A percentile compares a stretch with the other conserved stretches of the same genome.
phyloP scores from a whole-genome alignment of 2,888 invertebrate species.

The Polymixis flavicincta region DNA sequence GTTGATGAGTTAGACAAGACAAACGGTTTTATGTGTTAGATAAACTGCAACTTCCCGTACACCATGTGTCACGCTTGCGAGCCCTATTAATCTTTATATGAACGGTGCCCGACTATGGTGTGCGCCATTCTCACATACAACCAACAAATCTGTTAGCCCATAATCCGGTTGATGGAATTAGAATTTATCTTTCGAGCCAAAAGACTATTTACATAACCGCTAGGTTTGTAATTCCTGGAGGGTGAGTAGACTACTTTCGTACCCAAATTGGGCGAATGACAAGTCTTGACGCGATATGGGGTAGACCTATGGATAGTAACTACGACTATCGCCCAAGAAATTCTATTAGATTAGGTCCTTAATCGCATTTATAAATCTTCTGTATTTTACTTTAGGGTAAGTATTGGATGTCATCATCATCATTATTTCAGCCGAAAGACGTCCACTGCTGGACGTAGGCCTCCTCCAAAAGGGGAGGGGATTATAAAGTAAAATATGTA shows the following conservation, averaged over 20 bases:
- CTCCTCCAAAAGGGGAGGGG: no score
- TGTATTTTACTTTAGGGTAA: background rate
- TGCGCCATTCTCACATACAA: conserved; percentile 39
- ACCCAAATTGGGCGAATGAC: conserved; percentile 32
- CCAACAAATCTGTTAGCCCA: conserved; percentile 53
- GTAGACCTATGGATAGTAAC: conserved; percentile 2
- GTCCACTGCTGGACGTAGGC: no score
- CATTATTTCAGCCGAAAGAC: no score
- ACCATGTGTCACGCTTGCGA: conserved; percentile 59
- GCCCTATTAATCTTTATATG: conserved; percentile 66
- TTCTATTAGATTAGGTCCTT: background rate
- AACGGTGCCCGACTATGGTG: conserved; percentile 44
- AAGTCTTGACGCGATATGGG: conserved; percentile 25
- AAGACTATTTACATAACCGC: conserved; percentile 54
- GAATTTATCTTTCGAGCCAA: conserved; percentile 51
- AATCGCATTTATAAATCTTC: background rate
- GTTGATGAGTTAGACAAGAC: conserved; percentile 69
- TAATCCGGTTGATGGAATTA: conserved; percentile 57
- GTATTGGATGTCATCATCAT: no score
- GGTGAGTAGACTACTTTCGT: conserved; percentile 35
- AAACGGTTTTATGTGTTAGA: conserved; percentile 67
- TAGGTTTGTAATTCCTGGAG: conserved; percentile 39
- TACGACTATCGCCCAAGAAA: background rate
- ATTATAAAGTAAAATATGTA: no score
- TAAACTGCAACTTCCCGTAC: conserved; percentile 63